Conservation (phyloP, 2,888 invertebrate genomes). For the Aphidoletes aphidimyza region DNA sequence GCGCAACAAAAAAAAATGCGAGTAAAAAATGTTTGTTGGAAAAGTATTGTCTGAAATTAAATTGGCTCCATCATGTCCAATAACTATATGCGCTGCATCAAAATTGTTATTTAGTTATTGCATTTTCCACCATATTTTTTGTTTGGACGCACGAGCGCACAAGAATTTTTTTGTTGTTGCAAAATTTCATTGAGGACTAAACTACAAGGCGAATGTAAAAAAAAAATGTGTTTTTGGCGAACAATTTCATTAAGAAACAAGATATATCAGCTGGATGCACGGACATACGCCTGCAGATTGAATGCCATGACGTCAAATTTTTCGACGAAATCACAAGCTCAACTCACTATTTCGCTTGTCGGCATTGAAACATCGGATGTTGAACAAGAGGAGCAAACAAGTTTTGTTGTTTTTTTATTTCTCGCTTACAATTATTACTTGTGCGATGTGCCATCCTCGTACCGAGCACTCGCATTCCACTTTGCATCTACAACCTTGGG, state of each 20-base stretch:
- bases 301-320: background rate
- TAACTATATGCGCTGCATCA: background rate
- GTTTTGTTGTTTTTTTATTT: background rate
- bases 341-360: background rate
- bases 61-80: conserved; percentile 17
- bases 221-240: background rate
- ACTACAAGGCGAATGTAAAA: too few species aligned
- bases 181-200: too few species aligned
- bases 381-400: background rate
- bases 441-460: background rate
- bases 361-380: background rate
- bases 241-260: conserved; percentile 18
- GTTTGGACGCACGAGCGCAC: background rate
- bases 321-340: background rate
- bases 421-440: background rate
- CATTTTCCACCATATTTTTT: background rate
- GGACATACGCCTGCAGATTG: background rate
- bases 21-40: background rate
- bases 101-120: background rate
- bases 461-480: background rate
- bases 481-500: conserved; percentile 24
- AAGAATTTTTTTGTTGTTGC: too few species aligned
- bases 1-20: background rate
- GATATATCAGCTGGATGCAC: background rate
- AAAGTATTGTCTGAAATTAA: conserved; percentile 9